phyloP scores from a whole-genome alignment of 2,888 invertebrate species.

The Megaustenia siamemsis region DNA sequence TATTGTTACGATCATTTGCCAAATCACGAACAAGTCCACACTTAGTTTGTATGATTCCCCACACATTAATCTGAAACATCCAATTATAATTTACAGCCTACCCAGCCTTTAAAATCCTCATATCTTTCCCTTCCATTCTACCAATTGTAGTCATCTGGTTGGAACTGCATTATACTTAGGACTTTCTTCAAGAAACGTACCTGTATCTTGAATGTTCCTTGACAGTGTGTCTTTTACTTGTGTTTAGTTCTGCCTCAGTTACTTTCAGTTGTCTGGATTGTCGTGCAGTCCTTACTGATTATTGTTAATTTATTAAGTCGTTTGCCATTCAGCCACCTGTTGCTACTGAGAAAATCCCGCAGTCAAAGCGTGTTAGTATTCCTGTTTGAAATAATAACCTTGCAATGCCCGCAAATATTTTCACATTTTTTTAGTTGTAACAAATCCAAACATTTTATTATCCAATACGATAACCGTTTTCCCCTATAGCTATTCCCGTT shows the following conservation, averaged over 20 bases:
- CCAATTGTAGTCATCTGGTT: not conserved
- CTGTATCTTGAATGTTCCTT: not conserved
- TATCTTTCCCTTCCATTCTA: not conserved
- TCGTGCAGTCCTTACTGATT: not conserved
- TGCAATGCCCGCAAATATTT: too few relatives aligned
- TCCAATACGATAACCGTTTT: too few relatives aligned
- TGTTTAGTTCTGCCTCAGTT: not conserved
- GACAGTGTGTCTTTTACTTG: slow-evolving; percentile 15
- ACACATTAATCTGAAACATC: not conserved
- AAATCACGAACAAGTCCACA: not conserved
- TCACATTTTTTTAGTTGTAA: too few relatives aligned
- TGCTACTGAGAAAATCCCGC: too few relatives aligned
- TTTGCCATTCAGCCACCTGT: slow-evolving; percentile 40
- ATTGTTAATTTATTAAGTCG: not conserved
- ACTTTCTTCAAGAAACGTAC: not conserved
- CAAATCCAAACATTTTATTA: too few relatives aligned
- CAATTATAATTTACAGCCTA: not conserved
- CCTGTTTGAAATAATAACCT: too few relatives aligned
- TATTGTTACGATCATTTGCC: not conserved
- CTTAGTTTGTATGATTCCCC: not conserved
- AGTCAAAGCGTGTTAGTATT: too few relatives aligned
- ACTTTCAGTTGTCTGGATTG: not conserved
- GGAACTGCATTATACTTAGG: not conserved
- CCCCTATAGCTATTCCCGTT: too few relatives aligned
- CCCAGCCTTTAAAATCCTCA: not conserved